Conservation (phyloP, 2,888 invertebrate genomes). For the Zaprionus lineosus region DNA sequence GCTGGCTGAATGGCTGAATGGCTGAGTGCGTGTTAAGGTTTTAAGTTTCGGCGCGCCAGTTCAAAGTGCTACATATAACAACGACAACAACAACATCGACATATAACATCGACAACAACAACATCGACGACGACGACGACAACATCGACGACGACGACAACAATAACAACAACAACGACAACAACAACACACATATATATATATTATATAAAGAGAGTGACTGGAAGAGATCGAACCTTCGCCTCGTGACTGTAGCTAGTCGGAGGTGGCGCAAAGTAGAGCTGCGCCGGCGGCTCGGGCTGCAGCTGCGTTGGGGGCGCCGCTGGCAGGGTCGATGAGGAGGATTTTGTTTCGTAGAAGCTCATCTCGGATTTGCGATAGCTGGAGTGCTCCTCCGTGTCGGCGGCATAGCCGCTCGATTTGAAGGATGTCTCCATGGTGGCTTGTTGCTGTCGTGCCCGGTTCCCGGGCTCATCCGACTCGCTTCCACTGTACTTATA, state of each 20-base stretch:
- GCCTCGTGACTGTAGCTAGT: conserved; percentile 73
- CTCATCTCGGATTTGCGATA: conserved; percentile 80
- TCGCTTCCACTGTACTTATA: conserved; percentile 87
- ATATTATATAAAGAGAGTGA: conserved; percentile 8
- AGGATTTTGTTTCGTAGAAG: conserved; percentile 73
- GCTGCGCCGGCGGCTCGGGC: conserved; percentile 67
- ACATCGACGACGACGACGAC: no score
- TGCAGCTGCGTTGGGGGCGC: conserved; percentile 31
- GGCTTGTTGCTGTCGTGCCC: conserved; percentile 77
- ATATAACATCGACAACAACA: no score
- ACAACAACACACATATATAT: conserved; percentile 31
- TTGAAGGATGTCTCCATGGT: conserved; percentile 64
- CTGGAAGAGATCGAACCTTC: conserved; percentile 78
- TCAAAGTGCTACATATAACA: conserved; percentile 61
- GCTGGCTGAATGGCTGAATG: no score
- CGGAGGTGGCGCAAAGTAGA: conserved; percentile 56
- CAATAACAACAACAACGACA: conserved; percentile 49
- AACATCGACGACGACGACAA: no score
- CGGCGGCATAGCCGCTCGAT: conserved; percentile 87
- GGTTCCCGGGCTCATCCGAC: conserved; percentile 84
- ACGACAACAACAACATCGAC: no score
- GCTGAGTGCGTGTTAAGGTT: no score
- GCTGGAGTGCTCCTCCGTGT: conserved; percentile 86
- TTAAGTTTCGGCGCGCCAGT: conserved; percentile 10
- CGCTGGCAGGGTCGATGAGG: conserved; percentile 35